Conservation (phyloP, 2,797 vertebrate species). For the Sarcophilus harrisii region DNA sequence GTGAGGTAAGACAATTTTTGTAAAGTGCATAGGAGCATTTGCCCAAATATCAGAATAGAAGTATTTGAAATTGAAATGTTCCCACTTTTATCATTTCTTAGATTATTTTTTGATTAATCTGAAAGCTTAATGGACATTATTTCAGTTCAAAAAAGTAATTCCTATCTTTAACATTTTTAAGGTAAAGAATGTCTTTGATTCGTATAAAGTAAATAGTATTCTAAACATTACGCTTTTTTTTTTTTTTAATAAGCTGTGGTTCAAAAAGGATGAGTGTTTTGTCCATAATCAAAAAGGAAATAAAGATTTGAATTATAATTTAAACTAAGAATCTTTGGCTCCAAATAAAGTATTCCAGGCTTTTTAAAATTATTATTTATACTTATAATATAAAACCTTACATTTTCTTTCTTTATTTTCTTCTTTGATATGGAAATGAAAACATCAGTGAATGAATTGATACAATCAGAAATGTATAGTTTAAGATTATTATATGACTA, state of each 20-base stretch:
- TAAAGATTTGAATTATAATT: background rate
- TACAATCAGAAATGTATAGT: background rate
- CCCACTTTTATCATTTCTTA: background rate
- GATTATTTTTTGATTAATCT: background rate
- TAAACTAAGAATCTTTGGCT: background rate
- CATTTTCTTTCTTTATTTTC: background rate
- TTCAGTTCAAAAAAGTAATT: background rate
- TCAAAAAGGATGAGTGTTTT: background rate
- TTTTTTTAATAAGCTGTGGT: background rate
- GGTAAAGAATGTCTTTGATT: background rate
- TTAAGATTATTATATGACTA: background rate
- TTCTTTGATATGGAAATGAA: background rate
- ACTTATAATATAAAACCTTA: background rate
- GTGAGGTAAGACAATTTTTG: background rate
- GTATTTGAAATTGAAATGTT: background rate
- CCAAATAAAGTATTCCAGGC: background rate
- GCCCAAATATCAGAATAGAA: background rate
- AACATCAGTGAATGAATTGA: background rate
- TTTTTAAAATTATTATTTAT: background rate
- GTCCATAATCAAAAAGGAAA: background rate
- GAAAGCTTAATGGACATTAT: background rate
- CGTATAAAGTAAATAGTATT: background rate
- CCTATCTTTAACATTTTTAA: background rate
- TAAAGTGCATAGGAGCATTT: background rate
- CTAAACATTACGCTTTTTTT: background rate